Conservation (phyloP, 1,140 invertebrate genomes). For the Pseudachorutes palmiensis region DNA sequence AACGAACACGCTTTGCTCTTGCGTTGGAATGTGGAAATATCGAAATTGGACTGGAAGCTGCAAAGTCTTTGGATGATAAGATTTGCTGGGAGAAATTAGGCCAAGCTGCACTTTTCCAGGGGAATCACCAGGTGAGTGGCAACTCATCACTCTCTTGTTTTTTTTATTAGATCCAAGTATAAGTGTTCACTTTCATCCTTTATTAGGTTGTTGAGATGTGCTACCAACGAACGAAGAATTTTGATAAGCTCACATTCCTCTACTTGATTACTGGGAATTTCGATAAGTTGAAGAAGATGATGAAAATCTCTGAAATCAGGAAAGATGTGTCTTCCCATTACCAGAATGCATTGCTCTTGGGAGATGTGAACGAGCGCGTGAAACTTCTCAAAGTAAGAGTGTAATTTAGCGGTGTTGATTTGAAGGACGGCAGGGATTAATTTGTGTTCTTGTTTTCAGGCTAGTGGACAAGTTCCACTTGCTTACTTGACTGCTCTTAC, state of each 20-base stretch:
- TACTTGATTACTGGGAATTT: slow-evolving; percentile 98
- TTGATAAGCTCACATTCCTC: slow-evolving; percentile 95
- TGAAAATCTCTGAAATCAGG: slow-evolving; percentile 93
- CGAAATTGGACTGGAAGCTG: slow-evolving; percentile 88
- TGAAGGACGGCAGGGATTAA: neutral
- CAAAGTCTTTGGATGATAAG: slow-evolving; percentile 87
- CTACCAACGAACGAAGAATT: slow-evolving; percentile 98
- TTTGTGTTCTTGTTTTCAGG: slow-evolving; percentile 42
- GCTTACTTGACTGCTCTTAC: slow-evolving; percentile 92
- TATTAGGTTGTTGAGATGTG: slow-evolving; percentile 85
- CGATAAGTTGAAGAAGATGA: slow-evolving; percentile 97
- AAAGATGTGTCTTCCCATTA: slow-evolving; percentile 95
- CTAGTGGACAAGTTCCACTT: slow-evolving; percentile 59
- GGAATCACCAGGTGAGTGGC: slow-evolving; percentile 74
- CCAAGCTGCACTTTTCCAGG: slow-evolving; percentile 85
- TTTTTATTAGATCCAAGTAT: neutral
- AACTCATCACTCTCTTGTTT: neutral
- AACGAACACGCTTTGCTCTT: slow-evolving; percentile 91
- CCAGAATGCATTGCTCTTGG: slow-evolving; percentile 84
- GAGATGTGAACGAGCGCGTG: slow-evolving; percentile 83
- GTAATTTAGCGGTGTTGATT: slow-evolving; percentile 8
- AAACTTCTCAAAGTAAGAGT: slow-evolving; percentile 71
- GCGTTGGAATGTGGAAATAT: slow-evolving; percentile 98
- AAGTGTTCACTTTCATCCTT: slow-evolving; percentile 2
- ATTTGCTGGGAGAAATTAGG: slow-evolving; percentile 94